phyloP scores from a whole-genome alignment of 2,113 vertebrate species.

The Lampris megalopsis region DNA sequence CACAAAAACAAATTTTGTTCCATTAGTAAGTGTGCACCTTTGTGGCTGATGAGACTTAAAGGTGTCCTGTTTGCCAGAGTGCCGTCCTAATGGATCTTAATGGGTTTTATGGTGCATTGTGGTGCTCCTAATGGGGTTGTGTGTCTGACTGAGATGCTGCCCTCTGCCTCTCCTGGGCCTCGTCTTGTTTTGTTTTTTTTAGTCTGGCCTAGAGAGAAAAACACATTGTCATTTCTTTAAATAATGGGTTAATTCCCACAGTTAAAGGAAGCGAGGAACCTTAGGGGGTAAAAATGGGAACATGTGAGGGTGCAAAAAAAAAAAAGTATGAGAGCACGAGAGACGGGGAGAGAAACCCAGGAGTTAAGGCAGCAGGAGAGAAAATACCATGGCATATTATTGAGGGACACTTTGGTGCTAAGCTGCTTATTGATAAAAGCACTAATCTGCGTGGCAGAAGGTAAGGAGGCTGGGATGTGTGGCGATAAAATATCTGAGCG shows the following conservation, averaged over 20 bases:
- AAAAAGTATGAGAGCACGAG: constrained; percentile 46
- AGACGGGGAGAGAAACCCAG: constrained; percentile 54
- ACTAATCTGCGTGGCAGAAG: constrained; percentile 86
- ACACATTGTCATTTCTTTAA: constrained; percentile 64
- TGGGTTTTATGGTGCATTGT: constrained; percentile 78
- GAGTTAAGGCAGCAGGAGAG: constrained; percentile 68
- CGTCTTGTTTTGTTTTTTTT: constrained; percentile 58
- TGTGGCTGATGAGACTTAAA: constrained; percentile 73
- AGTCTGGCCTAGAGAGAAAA: constrained; percentile 71
- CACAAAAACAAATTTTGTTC: constrained; percentile 67
- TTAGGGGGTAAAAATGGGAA: constrained; percentile 42
- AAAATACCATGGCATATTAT: constrained; percentile 80
- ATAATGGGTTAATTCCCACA: constrained; percentile 56
- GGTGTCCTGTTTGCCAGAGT: constrained; percentile 77
- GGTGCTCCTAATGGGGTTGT: constrained; percentile 79
- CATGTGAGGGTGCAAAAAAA: constrained; percentile 42
- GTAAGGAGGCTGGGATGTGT: constrained; percentile 81
- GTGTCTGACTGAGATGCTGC: constrained; percentile 77
- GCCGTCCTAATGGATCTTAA: constrained; percentile 82
- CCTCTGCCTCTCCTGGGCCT: constrained; percentile 62
- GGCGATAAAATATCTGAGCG: constrained; percentile 83
- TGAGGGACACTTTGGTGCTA: constrained; percentile 84
- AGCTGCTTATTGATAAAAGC: constrained; percentile 88
- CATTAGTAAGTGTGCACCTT: constrained; percentile 75
- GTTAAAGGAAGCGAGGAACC: constrained; percentile 45